These are phyloP conservation scores for Tachina lurida DNA, from an alignment of 2,888 invertebrate genomes.

Conservation along the genomic window DNA sequence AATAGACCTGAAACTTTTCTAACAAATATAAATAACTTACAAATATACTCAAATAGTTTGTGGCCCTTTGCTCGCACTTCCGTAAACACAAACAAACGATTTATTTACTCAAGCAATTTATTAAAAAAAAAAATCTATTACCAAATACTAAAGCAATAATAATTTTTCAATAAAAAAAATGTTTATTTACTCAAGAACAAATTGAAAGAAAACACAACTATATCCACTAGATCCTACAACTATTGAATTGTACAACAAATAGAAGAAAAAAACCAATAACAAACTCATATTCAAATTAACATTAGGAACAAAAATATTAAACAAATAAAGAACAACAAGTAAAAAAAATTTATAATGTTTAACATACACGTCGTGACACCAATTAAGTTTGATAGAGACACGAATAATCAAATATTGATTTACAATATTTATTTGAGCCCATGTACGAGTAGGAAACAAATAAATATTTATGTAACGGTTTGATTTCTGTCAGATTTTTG, in stretches of 20 bases:
- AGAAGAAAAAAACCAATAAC: background rate
- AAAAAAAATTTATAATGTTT: constrained; percentile 19
- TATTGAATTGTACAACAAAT: constrained; percentile 41
- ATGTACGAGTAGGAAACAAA: constrained; percentile 4
- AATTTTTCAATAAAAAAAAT: constrained; percentile 18
- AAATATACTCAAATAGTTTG: background rate
- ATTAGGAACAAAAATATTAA: constrained; percentile 3
- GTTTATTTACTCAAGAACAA: constrained; percentile 34
- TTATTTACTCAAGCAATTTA: background rate
- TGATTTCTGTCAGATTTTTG: constrained; percentile 38
- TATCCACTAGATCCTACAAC: constrained; percentile 16
- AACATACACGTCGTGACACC: constrained; percentile 64
- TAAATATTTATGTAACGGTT: constrained; percentile 59
- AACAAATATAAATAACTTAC: background rate
- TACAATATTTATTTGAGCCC: constrained; percentile 18
- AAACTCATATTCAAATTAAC: background rate
- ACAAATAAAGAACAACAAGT: constrained; percentile 18
- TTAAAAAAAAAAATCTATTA: background rate
- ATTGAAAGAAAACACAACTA: constrained; percentile 40
- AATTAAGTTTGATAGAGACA: constrained; percentile 48
- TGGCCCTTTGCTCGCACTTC: background rate
- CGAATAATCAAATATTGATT: constrained; percentile 54
- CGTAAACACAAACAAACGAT: background rate
- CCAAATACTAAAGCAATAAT: constrained; percentile 4
- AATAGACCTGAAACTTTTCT: too few species aligned